A percentile compares a stretch with the other conserved stretches of the same genome.
phyloP scores from a whole-genome alignment of 2,113 vertebrate species.

The Mormyrus lacerda region DNA sequence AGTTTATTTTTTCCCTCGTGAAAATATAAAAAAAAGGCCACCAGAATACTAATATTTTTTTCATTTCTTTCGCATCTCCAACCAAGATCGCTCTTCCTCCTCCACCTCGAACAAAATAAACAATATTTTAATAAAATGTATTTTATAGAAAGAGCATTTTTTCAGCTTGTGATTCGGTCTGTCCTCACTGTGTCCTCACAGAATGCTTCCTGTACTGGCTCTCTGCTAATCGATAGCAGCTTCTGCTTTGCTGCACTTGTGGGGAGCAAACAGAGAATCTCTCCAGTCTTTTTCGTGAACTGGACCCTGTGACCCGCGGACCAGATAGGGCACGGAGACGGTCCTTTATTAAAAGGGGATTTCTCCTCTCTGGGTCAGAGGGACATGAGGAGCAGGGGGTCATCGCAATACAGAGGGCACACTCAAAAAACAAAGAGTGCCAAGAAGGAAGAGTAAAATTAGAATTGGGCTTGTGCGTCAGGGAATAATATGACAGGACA shows the following conservation, averaged over 20 bases:
- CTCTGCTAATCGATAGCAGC: neutral
- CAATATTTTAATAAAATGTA: neutral
- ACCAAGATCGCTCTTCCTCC: neutral
- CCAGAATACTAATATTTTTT: neutral
- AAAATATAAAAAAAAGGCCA: neutral
- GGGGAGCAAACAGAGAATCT: neutral
- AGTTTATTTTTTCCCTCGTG: neutral
- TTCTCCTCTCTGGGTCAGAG: neutral
- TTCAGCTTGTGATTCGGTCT: neutral
- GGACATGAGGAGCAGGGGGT: neutral
- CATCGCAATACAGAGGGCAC: neutral
- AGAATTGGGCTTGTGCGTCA: neutral
- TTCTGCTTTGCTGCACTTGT: neutral
- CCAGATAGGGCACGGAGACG: neutral
- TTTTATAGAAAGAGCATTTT: neutral
- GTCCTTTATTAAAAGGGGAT: neutral
- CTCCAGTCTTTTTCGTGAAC: neutral
- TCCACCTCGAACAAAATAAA: neutral
- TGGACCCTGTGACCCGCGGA: neutral
- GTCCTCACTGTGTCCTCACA: neutral
- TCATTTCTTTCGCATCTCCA: neutral
- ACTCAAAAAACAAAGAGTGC: neutral
- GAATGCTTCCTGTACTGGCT: neutral
- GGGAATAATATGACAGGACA: neutral
- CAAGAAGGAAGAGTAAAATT: neutral